phyloP scores from a whole-genome alignment of 1,140 invertebrate genomes.

The Drosophila subpulchrella region DNA sequence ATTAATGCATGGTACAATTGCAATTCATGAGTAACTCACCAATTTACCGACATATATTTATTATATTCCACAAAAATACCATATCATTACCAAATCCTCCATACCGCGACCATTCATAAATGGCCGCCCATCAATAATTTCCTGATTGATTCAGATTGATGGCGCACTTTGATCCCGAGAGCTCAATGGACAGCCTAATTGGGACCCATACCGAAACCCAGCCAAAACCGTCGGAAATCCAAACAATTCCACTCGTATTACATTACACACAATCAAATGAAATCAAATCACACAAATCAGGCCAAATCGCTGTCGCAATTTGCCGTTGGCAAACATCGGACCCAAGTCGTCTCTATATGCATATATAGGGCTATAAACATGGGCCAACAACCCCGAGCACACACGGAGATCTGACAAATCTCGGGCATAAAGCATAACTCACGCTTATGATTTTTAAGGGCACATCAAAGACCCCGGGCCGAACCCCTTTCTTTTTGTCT shows the following conservation, averaged over 20 bases:
- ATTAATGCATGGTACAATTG: too few species aligned
- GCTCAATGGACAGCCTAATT: conserved; percentile 40
- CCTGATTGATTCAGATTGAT: conserved; percentile 10
- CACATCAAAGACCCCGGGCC: conserved; percentile 59
- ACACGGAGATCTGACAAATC: conserved; percentile 17
- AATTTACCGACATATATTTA: too few species aligned
- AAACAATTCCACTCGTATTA: conserved; percentile 15
- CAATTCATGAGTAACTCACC: too few species aligned
- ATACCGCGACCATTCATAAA: neutral
- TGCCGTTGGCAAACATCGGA: conserved; percentile 40
- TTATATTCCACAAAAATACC: too few species aligned
- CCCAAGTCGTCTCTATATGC: conserved; percentile 10
- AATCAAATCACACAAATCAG: conserved; percentile 79
- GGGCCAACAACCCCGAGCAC: conserved; percentile 42
- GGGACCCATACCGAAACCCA: neutral
- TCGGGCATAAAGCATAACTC: conserved; percentile 66
- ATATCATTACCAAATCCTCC: too few species aligned
- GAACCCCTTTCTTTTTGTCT: conserved; percentile 48
- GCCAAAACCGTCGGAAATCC: neutral
- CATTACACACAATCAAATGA: conserved; percentile 63
- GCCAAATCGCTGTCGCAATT: conserved; percentile 71
- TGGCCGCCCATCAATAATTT: conserved; percentile 8
- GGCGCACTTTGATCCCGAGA: conserved; percentile 5
- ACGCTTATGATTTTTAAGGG: conserved; percentile 82
- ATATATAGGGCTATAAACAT: conserved; percentile 23